Conservation (phyloP, 1,140 invertebrate genomes). For the Megalopta genalis region DNA sequence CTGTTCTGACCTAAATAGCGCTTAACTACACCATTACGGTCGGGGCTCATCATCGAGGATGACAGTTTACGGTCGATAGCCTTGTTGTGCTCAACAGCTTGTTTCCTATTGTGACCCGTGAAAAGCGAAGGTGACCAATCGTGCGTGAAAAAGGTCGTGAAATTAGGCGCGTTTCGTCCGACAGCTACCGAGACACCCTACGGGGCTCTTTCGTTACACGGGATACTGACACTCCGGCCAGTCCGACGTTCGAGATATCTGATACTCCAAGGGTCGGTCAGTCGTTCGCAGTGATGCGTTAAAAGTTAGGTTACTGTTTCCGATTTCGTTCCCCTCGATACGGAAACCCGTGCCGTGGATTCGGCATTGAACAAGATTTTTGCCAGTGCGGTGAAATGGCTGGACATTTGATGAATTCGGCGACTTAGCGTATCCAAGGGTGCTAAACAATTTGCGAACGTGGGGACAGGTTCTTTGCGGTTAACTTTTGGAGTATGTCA, state of each 20-base stretch:
- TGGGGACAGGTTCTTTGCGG: no score
- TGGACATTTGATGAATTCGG: no score
- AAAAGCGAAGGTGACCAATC: constrained; percentile 19
- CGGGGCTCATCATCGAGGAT: constrained; percentile 30
- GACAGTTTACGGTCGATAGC: constrained; percentile 31
- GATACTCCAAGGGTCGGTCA: neutral
- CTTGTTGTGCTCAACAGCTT: constrained; percentile 49
- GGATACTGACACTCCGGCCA: constrained; percentile 1
- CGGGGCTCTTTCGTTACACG: constrained; percentile 18
- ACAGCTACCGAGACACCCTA: neutral
- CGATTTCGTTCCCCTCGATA: no score
- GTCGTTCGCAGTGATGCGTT: neutral
- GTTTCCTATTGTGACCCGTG: constrained; percentile 35
- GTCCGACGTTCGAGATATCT: no score
- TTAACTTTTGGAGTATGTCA: no score
- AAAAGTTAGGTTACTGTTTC: constrained; percentile 5
- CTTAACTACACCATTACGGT: constrained; percentile 45
- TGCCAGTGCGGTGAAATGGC: no score
- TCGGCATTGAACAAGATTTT: no score
- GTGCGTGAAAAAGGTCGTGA: constrained; percentile 52
- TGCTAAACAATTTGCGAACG: no score
- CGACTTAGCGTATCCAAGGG: no score
- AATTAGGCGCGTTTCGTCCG: constrained; percentile 42
- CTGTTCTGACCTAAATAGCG: constrained; percentile 22
- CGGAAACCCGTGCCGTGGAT: no score